Evolutionary conservation across 2,113 vertebrate species (phyloP).

Genomic region (Phainopepla nitens): DNA sequence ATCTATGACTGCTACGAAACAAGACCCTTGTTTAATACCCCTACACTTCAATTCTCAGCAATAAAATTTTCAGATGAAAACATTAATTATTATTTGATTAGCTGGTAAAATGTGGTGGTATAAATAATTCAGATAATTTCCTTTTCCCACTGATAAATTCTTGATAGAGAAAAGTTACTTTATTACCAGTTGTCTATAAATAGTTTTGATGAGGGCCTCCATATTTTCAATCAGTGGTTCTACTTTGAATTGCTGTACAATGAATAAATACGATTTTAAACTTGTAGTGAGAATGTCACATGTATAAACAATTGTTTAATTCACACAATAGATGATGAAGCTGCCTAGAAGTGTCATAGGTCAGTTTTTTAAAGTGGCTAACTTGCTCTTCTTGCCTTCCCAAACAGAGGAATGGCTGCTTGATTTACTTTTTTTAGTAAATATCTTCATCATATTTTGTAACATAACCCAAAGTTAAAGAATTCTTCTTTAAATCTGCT

Average conservation of each 20-base stretch:
- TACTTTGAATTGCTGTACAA: not conserved
- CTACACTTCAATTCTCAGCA: not conserved
- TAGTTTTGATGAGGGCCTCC: conserved; percentile 26
- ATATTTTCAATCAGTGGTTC: conserved; percentile 38
- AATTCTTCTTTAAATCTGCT: not conserved
- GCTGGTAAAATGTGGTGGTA: conserved; percentile 1
- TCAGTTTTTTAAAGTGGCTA: not conserved
- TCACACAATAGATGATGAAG: not conserved
- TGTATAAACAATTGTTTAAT: conserved; percentile 23
- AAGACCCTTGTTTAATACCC: not conserved
- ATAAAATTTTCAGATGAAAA: conserved; percentile 24
- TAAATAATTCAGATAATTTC: conserved; percentile 48
- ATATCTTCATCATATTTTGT: not conserved
- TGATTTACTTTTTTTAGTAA: not conserved
- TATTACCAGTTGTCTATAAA: not conserved
- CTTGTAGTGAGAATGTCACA: not conserved
- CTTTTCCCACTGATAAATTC: conserved; percentile 6
- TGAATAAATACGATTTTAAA: conserved; percentile 10
- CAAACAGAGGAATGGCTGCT: not conserved
- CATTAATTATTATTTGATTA: conserved; percentile 60
- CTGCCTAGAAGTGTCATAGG: not conserved
- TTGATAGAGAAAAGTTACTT: conserved; percentile 34
- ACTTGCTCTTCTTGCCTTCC: not conserved
- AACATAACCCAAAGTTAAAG: not conserved
- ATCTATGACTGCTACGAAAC: not conserved